Base-by-base conservation (phyloP, 2,113 vertebrate genomes). In the Pseudorasbora parva region DNA sequence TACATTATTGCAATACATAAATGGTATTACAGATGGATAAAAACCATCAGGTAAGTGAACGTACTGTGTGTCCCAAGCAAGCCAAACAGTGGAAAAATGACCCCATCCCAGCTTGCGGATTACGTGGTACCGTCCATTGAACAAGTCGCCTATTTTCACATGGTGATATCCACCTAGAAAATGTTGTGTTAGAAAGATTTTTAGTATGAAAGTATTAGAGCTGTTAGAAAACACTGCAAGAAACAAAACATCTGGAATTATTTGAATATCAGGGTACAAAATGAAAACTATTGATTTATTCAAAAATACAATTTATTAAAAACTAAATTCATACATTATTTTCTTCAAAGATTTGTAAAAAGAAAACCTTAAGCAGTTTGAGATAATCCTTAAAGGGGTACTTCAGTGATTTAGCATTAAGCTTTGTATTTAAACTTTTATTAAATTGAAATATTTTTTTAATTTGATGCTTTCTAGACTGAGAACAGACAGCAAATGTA, bases 41-140 rank as follows among this genome's bases (percentile, higher is more conserved):
- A 21, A 66, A 7, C 37, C 5, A 17, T 12, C n/a, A 23, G 6
- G n/a, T 19, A n/a, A 25, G 11, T 60, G 43, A 64, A 93, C 97
- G 95, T 93, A 99, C 98, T 97, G 97, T 89, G 97, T 96, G 89
- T 99, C 97, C 98, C 97, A 98, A n/a, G 96, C 97, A 82, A 99
- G 90, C 98, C 98, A 99, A 86, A 99, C 98, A 1, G 97, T 99
- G 86, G 98, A 99, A 92, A 99, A 99, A 91, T 99, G 97, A 33
- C 98, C 97, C 98, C 98, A 99, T 88, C 98, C 98, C 82, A 99
- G 94, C 82, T 99, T 99, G 62, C 97, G 95, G 90, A 99, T 99
- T 71, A 99, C 97, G 10, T 99, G 97, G 87, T 99, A 99, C 64
- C 97, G 92, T 0, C 95, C 95, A 37, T 96, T 97, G 82, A 97